Evolutionary conservation across 2,113 vertebrate species (phyloP).

Genomic region (Crotalus viridis): DNA sequence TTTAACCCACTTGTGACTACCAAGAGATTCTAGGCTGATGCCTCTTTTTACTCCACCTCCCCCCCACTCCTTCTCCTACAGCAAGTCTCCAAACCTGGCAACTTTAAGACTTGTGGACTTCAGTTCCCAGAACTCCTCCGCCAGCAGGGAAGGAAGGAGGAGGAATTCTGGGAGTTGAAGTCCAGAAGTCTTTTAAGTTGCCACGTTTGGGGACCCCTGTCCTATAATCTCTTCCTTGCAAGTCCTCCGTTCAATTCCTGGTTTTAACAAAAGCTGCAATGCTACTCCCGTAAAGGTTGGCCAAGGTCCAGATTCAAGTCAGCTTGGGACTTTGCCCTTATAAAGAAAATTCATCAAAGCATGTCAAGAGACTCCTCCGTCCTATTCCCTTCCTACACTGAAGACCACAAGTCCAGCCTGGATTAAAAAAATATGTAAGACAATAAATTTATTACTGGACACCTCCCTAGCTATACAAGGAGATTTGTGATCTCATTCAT

Average conservation of each 20-base stretch:
- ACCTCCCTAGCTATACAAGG: background rate
- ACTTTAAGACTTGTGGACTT: background rate
- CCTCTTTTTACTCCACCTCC: no score
- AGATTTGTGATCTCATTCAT: constrained; percentile 30
- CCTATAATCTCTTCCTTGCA: background rate
- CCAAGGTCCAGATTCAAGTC: constrained; percentile 8
- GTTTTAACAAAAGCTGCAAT: background rate
- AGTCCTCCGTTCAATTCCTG: background rate
- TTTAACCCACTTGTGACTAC: no score
- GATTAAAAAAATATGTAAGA: background rate
- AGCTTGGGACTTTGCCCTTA: background rate
- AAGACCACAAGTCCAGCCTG: background rate
- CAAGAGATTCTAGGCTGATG: no score
- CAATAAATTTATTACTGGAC: background rate
- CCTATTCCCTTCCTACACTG: background rate
- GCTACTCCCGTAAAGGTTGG: background rate
- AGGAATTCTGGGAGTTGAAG: no score
- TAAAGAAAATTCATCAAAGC: background rate
- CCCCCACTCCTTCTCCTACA: background rate
- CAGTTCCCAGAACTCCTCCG: background rate
- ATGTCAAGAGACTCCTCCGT: background rate
- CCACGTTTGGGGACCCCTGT: background rate
- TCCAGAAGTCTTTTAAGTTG: background rate
- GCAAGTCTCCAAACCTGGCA: background rate
- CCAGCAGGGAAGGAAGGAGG: no score